These are phyloP conservation scores for Amia ocellicauda DNA, from an alignment of 2,113 vertebrate species.

Conservation along the genomic window DNA sequence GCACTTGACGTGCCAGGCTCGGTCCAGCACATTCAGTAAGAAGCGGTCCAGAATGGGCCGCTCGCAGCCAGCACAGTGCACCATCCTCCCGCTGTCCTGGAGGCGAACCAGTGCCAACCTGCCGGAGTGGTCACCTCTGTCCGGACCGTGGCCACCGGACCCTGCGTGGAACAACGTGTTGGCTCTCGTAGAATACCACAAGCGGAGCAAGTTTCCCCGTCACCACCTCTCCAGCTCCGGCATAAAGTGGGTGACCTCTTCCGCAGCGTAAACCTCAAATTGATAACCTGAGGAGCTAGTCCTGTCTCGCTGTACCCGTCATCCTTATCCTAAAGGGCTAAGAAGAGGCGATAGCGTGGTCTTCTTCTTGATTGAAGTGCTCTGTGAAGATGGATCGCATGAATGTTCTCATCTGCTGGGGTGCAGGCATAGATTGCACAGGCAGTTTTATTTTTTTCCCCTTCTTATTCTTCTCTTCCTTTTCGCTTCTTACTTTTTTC, in stretches of 20 bases:
- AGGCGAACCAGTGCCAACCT: slow-evolving; percentile 59
- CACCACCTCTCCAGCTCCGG: slow-evolving; percentile 30
- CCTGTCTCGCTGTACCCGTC: slow-evolving; percentile 13
- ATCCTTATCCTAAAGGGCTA: slow-evolving; percentile 13
- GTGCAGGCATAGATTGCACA: background rate
- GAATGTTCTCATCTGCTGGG: slow-evolving; percentile 8
- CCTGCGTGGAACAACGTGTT: slow-evolving; percentile 68
- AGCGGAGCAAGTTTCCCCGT: slow-evolving; percentile 33
- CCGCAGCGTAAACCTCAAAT: slow-evolving; percentile 1
- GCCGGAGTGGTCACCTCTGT: slow-evolving; percentile 56
- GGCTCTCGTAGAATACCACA: slow-evolving; percentile 42
- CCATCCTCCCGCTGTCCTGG: slow-evolving; percentile 84
- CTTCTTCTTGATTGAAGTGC: slow-evolving; percentile 17
- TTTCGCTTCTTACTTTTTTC: slow-evolving; percentile 56
- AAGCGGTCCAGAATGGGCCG: slow-evolving; percentile 94
- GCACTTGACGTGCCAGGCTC: slow-evolving; percentile 95
- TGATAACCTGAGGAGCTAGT: slow-evolving; percentile 16
- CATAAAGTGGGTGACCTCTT: slow-evolving; percentile 30
- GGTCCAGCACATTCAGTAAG: slow-evolving; percentile 90
- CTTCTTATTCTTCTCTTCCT: slow-evolving; percentile 27
- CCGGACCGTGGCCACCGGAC: slow-evolving; percentile 55
- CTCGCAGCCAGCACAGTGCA: slow-evolving; percentile 94
- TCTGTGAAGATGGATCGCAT: slow-evolving; percentile 15
- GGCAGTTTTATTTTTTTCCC: slow-evolving; percentile 17
- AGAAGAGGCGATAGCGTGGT: background rate